phyloP scores from a whole-genome alignment of 2,888 invertebrate species.

The Monoplex corrugatus region DNA sequence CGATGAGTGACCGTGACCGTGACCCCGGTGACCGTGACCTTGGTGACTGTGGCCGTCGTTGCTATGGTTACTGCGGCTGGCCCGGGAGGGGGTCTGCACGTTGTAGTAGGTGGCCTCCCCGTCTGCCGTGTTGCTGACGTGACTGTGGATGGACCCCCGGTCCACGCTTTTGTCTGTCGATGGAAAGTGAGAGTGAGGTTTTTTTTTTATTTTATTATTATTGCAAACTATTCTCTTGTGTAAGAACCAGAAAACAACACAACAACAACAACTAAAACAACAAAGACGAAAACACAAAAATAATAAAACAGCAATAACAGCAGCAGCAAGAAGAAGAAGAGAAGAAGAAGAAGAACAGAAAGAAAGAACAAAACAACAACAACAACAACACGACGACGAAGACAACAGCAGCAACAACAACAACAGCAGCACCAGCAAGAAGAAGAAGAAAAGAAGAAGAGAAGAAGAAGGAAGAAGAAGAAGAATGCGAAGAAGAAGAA shows the following conservation, averaged over 20 bases:
- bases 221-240: neutral
- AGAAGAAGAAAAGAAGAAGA: neutral
- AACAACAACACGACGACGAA: neutral
- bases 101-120: slow-evolving; percentile 45
- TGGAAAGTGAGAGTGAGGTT: neutral
- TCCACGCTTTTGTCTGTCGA: neutral
- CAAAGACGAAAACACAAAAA: neutral
- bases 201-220: too few species aligned
- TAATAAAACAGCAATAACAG: neutral
- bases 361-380: too few species aligned
- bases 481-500: neutral
- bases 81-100: slow-evolving; percentile 5
- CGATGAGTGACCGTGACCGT: slow-evolving; percentile 49
- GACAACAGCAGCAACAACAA: neutral
- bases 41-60: slow-evolving; percentile 7
- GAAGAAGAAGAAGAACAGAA: neutral
- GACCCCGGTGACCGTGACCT: neutral
- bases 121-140: neutral
- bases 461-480: neutral
- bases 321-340: neutral
- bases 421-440: neutral
- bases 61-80: slow-evolving; percentile 4
- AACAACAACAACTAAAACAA: neutral
- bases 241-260: neutral
- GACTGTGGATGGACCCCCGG: slow-evolving; percentile 5